These are phyloP conservation scores for Belgica antarctica DNA, from an alignment of 2,888 invertebrate species.

Conservation along the genomic window DNA sequence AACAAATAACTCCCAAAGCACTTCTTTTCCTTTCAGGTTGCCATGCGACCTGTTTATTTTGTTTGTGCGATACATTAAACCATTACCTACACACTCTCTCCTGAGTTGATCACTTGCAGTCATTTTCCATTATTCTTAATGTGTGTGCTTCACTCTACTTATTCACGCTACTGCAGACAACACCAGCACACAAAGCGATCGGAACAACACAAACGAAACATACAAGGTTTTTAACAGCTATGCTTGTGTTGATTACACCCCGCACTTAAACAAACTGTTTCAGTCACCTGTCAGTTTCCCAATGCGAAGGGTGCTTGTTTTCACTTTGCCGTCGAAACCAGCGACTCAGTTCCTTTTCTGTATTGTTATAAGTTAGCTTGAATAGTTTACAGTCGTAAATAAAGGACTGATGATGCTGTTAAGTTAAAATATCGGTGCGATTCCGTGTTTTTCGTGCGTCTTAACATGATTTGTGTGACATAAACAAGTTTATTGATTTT, in stretches of 20 bases:
- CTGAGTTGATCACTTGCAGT: not conserved
- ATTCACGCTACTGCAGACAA: not conserved
- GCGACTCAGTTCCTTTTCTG: not conserved
- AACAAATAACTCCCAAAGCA: too few species aligned
- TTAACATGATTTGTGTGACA: not conserved
- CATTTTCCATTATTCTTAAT: not conserved
- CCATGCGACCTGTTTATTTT: not conserved
- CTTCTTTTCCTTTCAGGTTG: too few species aligned
- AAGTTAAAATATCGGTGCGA: not conserved
- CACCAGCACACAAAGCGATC: not conserved
- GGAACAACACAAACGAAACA: not conserved
- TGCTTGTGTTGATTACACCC: too few species aligned
- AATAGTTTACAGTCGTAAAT: not conserved
- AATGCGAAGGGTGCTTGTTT: not conserved
- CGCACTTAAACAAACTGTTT: not conserved
- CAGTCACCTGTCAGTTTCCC: not conserved
- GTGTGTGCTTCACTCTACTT: not conserved
- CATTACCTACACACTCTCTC: not conserved
- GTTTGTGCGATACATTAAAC: not conserved
- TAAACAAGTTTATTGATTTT: constrained; percentile 16
- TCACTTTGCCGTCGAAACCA: not conserved
- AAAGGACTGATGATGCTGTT: too few species aligned
- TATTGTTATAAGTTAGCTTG: not conserved
- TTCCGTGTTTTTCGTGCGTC: not conserved
- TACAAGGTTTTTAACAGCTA: too few species aligned